Evolutionary conservation across 1,140 invertebrate species (phyloP).

Genomic region (Atopsyche davidsoni): DNA sequence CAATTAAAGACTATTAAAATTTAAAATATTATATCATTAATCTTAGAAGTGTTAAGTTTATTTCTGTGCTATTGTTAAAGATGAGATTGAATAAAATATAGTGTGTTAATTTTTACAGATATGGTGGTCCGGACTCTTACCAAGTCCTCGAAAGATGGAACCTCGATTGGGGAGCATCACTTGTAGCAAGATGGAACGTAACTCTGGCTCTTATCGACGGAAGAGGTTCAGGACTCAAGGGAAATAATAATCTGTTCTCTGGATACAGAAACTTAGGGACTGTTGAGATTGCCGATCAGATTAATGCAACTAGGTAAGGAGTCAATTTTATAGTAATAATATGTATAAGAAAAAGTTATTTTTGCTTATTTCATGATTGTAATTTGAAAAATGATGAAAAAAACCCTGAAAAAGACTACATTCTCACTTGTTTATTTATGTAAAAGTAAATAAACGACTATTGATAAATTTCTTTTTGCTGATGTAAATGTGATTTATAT

Average conservation of each 20-base stretch:
- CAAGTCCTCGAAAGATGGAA: constrained; percentile 55
- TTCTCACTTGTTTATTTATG: not conserved
- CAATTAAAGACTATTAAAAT: too few relatives aligned
- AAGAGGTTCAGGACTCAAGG: constrained; percentile 77
- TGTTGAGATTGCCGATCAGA: constrained; percentile 82
- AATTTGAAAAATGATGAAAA: too few relatives aligned
- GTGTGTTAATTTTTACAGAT: constrained; percentile 34
- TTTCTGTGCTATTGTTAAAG: too few relatives aligned
- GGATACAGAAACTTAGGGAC: constrained; percentile 78
- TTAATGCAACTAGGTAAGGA: constrained; percentile 47
- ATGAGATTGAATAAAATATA: too few relatives aligned
- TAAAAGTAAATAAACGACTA: not conserved
- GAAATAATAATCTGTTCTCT: constrained; percentile 73
- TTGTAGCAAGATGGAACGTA: constrained; percentile 74
- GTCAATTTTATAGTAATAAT: not conserved
- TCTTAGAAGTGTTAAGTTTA: too few relatives aligned
- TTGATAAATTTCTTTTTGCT: too few relatives aligned
- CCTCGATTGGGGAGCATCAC: constrained; percentile 54
- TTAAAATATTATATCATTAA: too few relatives aligned
- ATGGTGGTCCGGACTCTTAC: constrained; percentile 85
- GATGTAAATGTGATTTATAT: too few relatives aligned
- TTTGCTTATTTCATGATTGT: too few relatives aligned
- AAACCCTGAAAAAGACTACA: too few relatives aligned
- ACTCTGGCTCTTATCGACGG: constrained; percentile 87
- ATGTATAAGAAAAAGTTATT: too few relatives aligned